Conservation (phyloP, 1,140 invertebrate genomes). For the Drosophila hydei region DNA sequence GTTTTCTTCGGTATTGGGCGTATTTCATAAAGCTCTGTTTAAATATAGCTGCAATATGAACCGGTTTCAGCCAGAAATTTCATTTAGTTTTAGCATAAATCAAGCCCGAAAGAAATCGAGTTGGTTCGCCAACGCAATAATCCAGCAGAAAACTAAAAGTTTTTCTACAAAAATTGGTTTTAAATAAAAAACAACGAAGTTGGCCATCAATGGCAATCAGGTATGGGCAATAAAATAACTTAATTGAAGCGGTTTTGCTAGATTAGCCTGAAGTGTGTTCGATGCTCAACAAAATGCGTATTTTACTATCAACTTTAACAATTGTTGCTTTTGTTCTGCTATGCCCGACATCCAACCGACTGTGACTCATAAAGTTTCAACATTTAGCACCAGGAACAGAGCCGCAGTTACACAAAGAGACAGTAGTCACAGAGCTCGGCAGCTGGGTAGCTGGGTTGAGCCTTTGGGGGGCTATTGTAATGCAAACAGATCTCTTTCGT, state of each 20-base stretch:
- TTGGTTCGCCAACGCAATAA: too few relatives aligned
- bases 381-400: constrained; percentile 13
- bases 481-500: constrained; percentile 29
- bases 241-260: not conserved
- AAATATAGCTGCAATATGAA: not conserved
- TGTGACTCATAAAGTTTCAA: constrained; percentile 49
- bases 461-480: constrained; percentile 36
- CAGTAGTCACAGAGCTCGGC: not conserved
- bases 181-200: too few relatives aligned
- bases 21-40: not conserved
- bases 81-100: too few relatives aligned
- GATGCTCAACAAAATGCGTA: constrained; percentile 5
- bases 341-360: constrained; percentile 58
- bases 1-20: not conserved
- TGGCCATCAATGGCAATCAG: not conserved
- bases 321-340: constrained; percentile 39
- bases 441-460: not conserved
- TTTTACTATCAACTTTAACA: constrained; percentile 15
- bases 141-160: too few relatives aligned
- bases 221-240: not conserved
- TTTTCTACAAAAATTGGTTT: too few relatives aligned
- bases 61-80: too few relatives aligned
- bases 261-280: not conserved
- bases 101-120: too few relatives aligned
- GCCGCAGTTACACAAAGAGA: constrained; percentile 1